Evolutionary conservation across 1,140 invertebrate species (phyloP), one percentile per base, ranked within the genome.

Genomic region (Ditylenchus dipsaci): DNA sequence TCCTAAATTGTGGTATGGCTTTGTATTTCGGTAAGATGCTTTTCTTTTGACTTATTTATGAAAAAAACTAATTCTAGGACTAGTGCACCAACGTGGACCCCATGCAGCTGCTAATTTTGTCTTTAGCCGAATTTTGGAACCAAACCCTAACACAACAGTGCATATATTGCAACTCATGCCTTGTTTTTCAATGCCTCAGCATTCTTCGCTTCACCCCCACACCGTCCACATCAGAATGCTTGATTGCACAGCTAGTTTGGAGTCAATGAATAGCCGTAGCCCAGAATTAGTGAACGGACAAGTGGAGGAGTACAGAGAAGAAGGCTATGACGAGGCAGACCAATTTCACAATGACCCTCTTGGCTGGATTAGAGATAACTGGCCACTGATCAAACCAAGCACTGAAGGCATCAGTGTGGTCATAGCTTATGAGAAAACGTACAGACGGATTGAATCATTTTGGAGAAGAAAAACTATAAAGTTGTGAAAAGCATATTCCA

Each of bases 101-200:
- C 19, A 59, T 62, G 64, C 29, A 27, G 72, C 65, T 11, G n/a
- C 27, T 29, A 38, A 66, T 49, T 33, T 21, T 30, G 38, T 72
- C 27, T 23, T 61, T 30, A 17, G 27, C 15, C 68, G 60, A 15
- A 61, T 26, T 58, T 59, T 29, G 19, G 17, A 63, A 57, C 9
- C 11, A 49, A 58, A n/a, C 19, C 27, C 42, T 33, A 66, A 45
- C 26, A 29, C 7, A 47, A 59, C 33, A 43, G 53, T 71, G 45
- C 29, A 69, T 30, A 27, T 71, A n/a, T 17, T 68, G 29, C 72
- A 73, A 42, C 29, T 73, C 1, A 71, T 71, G 63, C 72, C 72
- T 1, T 74, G 72, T 57, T 74, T 65, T 57, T 60, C 60, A 29
- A 43, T 74, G 65, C 72, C 73, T 9, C 74, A 76, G 43, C 76